phyloP scores from a whole-genome alignment of 2,888 invertebrate genomes.

The Phania funesta region DNA sequence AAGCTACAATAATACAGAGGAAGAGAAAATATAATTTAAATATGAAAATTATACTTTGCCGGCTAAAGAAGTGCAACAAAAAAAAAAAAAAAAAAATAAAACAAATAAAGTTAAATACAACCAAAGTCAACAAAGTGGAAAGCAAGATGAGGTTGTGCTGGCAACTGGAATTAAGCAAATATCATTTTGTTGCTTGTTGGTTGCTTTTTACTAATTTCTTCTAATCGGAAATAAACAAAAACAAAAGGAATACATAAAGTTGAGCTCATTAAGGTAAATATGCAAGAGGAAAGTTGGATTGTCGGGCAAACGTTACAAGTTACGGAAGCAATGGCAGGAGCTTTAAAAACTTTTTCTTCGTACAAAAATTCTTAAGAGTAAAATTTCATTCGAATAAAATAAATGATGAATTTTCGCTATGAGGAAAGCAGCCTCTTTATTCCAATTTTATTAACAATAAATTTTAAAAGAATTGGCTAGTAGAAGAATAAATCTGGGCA shows the following conservation, averaged over 20 bases:
- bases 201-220: not conserved
- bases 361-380: not conserved
- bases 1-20: not conserved
- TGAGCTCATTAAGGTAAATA: constrained; percentile 43
- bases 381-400: constrained; percentile 6
- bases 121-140: constrained; percentile 48
- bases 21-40: constrained; percentile 14
- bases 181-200: constrained; percentile 17
- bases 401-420: not conserved
- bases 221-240: constrained; percentile 9
- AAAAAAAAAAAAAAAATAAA: not conserved
- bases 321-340: not conserved
- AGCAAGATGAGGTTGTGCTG: constrained; percentile 39
- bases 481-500: too few species aligned
- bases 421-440: too few species aligned
- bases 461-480: too few species aligned
- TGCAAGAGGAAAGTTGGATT: constrained; percentile 13
- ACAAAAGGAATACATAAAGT: constrained; percentile 23
- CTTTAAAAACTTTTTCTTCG: not conserved
- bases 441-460: too few species aligned
- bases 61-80: not conserved
- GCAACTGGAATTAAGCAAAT: constrained; percentile 42
- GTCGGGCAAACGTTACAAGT: not conserved
- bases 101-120: constrained; percentile 16
- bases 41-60: constrained; percentile 19